Conservation (phyloP, 2,113 vertebrate species). For the Notarius lentiginosus region DNA sequence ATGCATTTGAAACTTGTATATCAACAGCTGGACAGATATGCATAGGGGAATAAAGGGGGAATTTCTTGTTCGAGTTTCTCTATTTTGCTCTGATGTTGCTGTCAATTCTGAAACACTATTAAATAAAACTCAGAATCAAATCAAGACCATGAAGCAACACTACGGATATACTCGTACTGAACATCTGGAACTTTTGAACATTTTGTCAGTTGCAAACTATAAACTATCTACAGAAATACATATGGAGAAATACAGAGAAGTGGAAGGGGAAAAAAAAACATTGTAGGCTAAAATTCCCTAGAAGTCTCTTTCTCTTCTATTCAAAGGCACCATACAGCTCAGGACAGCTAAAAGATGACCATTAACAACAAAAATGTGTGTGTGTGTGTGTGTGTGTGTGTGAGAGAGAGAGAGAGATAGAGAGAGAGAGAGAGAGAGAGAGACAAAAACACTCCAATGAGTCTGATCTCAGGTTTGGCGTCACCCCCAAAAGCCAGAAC, state of each 20-base stretch:
- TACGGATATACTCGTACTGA: not conserved
- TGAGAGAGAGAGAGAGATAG: too few species aligned
- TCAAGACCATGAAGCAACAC: not conserved
- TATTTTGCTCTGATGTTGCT: not conserved
- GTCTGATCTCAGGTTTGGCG: not conserved
- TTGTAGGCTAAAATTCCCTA: slow-evolving; percentile 11
- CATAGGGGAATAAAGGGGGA: slow-evolving; percentile 4
- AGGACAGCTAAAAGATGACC: slow-evolving; percentile 26
- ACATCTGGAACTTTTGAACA: slow-evolving; percentile 9
- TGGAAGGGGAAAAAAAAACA: not conserved
- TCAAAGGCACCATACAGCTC: slow-evolving; percentile 47
- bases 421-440: not conserved
- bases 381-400: not conserved
- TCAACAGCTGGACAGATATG: slow-evolving; percentile 35
- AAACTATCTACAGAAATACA: slow-evolving; percentile 30
- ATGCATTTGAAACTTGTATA: slow-evolving; percentile 72
- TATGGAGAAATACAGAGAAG: slow-evolving; percentile 21
- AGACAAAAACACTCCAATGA: not conserved
- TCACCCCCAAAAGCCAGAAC: not conserved
- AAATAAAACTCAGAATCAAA: slow-evolving; percentile 26
- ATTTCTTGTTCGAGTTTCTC: not conserved
- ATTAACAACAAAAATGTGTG: slow-evolving; percentile 17
- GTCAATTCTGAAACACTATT: not conserved
- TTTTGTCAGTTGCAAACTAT: slow-evolving; percentile 1
- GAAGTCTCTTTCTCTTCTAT: not conserved